These are phyloP conservation scores for Drosophila auraria DNA, from an alignment of 1,140 invertebrate genomes.

Conservation along the genomic window DNA sequence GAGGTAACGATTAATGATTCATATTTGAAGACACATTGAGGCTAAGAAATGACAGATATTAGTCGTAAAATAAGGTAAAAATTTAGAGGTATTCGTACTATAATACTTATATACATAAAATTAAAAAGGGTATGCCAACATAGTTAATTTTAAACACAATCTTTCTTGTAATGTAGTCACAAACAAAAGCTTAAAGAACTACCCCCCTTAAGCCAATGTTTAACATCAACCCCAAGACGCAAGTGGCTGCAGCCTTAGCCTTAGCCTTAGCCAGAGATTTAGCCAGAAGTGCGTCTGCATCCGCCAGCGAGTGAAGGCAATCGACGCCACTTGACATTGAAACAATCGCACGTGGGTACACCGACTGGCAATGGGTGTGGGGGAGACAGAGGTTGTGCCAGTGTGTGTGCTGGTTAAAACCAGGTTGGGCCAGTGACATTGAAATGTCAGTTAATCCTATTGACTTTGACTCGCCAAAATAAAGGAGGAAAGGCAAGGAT, in stretches of 20 bases:
- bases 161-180: no score
- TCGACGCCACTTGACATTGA: slow-evolving; percentile 68
- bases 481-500: slow-evolving; percentile 10
- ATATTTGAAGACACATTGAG: background rate
- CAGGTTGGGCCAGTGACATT: slow-evolving; percentile 58
- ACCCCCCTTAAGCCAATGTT: background rate
- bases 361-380: background rate
- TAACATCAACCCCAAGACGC: slow-evolving; percentile 15
- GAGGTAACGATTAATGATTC: background rate
- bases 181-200: background rate
- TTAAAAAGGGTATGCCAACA: no score
- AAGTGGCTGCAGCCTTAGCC: slow-evolving; percentile 14
- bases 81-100: background rate
- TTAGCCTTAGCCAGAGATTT: slow-evolving; percentile 19
- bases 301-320: slow-evolving; percentile 40
- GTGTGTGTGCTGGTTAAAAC: slow-evolving; percentile 19
- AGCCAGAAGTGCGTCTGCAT: slow-evolving; percentile 49
- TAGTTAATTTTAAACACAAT: background rate
- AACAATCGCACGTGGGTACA: slow-evolving; percentile 54
- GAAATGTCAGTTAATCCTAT: slow-evolving; percentile 65
- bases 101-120: background rate
- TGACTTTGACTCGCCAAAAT: slow-evolving; percentile 44
- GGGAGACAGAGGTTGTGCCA: background rate
- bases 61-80: background rate
- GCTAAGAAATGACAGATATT: no score